These are phyloP conservation scores for Anthoscopus minutus DNA, from an alignment of 2,113 vertebrate species.

Conservation along the genomic window DNA sequence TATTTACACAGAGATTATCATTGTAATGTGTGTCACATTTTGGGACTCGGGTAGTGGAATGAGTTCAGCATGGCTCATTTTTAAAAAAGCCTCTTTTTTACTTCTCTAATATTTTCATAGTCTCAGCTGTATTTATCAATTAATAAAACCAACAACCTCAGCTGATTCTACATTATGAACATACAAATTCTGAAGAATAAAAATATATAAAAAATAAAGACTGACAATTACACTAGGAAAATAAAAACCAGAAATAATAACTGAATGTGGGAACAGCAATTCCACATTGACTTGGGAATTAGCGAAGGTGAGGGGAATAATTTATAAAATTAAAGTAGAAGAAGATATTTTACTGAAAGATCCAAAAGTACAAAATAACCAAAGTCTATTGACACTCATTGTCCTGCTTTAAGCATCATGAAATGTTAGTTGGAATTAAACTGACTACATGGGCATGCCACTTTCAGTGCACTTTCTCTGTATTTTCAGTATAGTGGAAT, in stretches of 20 bases:
- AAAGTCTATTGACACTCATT: not conserved
- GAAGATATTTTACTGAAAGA: not conserved
- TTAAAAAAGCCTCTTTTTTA: not conserved
- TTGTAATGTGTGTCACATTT: rapidly evolving
- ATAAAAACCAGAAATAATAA: not conserved
- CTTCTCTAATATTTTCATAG: rapidly evolving
- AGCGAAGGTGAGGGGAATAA: rapidly evolving
- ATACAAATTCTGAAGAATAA: not conserved
- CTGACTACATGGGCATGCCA: not conserved
- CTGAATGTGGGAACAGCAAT: not conserved
- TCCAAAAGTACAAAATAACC: not conserved
- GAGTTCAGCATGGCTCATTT: not conserved
- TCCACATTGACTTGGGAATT: not conserved
- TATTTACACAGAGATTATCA: not conserved
- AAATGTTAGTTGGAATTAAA: not conserved
- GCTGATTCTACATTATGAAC: not conserved
- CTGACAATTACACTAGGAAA: not conserved
- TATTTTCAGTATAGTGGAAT: not conserved
- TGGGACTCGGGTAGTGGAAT: not conserved
- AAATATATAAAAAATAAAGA: not conserved
- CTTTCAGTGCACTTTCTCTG: not conserved
- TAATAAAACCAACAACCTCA: not conserved
- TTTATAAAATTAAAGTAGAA: not conserved
- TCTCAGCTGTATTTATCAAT: not conserved
- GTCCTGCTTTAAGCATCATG: not conserved